Evolutionary conservation across 2,113 vertebrate species (phyloP), one percentile per base, ranked within the genome.

Genomic region (Todiramphus saurophagus): DNA sequence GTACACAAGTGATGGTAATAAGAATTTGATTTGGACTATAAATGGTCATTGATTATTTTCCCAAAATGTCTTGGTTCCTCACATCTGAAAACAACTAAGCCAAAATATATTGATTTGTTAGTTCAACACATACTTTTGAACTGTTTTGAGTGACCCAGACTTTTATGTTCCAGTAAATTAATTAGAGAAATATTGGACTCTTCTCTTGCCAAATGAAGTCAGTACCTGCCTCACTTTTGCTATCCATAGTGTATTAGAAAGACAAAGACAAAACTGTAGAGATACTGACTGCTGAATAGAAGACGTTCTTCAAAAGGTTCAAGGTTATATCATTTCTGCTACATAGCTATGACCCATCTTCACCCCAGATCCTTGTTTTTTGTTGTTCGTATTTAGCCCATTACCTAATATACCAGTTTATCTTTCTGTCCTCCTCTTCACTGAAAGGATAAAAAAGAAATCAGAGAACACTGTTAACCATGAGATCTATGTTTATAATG

Each of bases 401-500:
- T 97, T 97, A 91, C 44, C 41, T 94, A 96, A 96, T 84, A 91
- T 30, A 93, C 63, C 51, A 68, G 79, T 87, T 96, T 90, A 73
- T 95, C 83, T 96, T 95, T 96, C 81, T 96, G 90, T 27, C n/a
- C 9, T 33, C 2, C 4, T 95, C 88, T 88, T 97, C 41, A 81
- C 33, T 81, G 55, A 92, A 97, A 92, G 25, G 18, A 85, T 93
- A 89, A 89, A 67, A 80, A 20, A 39, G 72, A 78, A 17, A 37
- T n/a, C n/a, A 58, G 23, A 79, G 3, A 87, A 48, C 11, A 39
- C 19, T 46, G 15, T 13, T 59, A 91, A 83, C 80, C 60, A 91
- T 63, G 39, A 89, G 25, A 72, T 75, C 60, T 87, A 24, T 89
- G 50, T 75, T 91, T 90, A 72, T 75, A 87, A 87, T 66, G 64